Conservation (phyloP, 2,888 invertebrate genomes). For the Limnephilus auricula region DNA sequence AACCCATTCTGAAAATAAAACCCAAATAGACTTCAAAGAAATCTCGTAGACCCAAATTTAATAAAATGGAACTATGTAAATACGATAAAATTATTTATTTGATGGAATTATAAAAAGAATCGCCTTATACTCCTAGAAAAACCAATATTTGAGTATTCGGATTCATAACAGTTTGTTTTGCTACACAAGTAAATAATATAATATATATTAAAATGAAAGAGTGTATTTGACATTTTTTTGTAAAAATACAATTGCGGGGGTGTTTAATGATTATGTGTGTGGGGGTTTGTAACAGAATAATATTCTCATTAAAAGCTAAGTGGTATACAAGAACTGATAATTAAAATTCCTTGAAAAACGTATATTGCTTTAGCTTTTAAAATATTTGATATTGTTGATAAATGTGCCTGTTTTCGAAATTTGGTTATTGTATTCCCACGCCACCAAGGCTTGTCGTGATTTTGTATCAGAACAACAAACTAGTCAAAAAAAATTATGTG, state of each 20-base stretch:
- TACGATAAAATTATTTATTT: not conserved
- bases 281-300: not conserved
- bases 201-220: not conserved
- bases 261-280: not conserved
- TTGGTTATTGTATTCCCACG: too few relatives aligned
- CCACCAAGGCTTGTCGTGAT: too few relatives aligned
- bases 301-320: not conserved
- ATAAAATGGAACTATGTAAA: not conserved
- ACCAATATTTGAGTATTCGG: not conserved
- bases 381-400: too few relatives aligned
- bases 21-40: not conserved
- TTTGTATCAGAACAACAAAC: too few relatives aligned
- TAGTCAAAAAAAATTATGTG: too few relatives aligned
- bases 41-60: not conserved
- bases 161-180: not conserved
- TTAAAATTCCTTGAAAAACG: not conserved
- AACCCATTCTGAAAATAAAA: not conserved
- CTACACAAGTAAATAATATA: not conserved
- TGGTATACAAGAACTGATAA: too few relatives aligned
- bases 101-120: not conserved
- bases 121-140: not conserved
- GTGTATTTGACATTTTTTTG: not conserved
- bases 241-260: not conserved
- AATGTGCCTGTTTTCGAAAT: too few relatives aligned
- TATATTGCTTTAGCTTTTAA: too few relatives aligned